These are phyloP conservation scores for Heliothis peltigera DNA, from an alignment of 2,888 invertebrate species.

Conservation along the genomic window DNA sequence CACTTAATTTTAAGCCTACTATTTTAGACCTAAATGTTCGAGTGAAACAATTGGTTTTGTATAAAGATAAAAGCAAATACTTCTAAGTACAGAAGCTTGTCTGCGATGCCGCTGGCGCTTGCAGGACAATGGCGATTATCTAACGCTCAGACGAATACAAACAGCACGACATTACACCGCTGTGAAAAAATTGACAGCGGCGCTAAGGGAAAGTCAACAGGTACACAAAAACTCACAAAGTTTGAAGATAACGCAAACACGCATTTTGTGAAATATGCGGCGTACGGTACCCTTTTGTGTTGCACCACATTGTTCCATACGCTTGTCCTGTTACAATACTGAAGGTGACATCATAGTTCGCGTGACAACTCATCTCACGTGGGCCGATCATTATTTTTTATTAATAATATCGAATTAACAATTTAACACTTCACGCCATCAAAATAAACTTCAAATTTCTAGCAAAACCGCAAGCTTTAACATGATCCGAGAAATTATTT, in stretches of 20 bases:
- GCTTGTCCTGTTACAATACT: slow-evolving; percentile 60
- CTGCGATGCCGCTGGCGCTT: slow-evolving; percentile 80
- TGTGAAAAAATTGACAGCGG: slow-evolving; percentile 72
- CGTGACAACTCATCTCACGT: slow-evolving; percentile 15
- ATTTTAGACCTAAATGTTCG: slow-evolving; percentile 52
- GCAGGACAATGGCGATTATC: slow-evolving; percentile 80
- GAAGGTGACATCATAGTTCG: slow-evolving; percentile 56
- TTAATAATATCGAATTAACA: not conserved
- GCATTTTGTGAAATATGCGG: slow-evolving; percentile 76
- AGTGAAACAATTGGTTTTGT: slow-evolving; percentile 62
- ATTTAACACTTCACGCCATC: not conserved
- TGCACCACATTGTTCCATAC: slow-evolving; percentile 61
- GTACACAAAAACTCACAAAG: slow-evolving; percentile 73
- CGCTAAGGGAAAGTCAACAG: slow-evolving; percentile 83
- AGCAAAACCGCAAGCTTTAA: not conserved
- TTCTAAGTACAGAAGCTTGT: slow-evolving; percentile 77
- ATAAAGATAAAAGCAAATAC: slow-evolving; percentile 68
- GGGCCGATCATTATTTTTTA: not conserved
- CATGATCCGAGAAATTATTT: slow-evolving; percentile 26
- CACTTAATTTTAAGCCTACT: slow-evolving; percentile 49
- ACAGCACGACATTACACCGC: slow-evolving; percentile 77
- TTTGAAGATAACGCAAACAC: slow-evolving; percentile 77
- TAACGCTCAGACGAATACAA: slow-evolving; percentile 78
- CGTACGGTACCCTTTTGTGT: slow-evolving; percentile 76
- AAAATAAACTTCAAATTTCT: not conserved